Conservation (phyloP, 1,140 invertebrate genomes). For the Drosophila sucinea region DNA sequence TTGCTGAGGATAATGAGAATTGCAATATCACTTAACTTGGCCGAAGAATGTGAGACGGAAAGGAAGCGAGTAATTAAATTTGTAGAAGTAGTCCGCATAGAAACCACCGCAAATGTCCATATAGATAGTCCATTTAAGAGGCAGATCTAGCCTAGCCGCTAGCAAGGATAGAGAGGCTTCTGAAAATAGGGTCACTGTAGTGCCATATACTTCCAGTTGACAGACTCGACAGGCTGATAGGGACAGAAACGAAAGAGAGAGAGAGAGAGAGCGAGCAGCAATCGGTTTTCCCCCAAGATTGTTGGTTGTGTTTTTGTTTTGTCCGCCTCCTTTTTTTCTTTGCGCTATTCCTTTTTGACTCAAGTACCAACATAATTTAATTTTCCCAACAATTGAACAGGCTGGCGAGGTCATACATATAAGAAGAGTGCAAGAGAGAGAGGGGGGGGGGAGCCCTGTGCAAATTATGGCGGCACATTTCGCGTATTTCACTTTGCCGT, state of each 20-base stretch:
- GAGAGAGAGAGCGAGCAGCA: not conserved
- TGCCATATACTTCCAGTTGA: not conserved
- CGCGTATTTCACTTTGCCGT: not conserved
- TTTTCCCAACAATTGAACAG: slow-evolving; percentile 67
- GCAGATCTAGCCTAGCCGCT: not conserved
- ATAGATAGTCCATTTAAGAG: not conserved
- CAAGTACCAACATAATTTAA: slow-evolving; percentile 48
- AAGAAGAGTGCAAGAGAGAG: not conserved
- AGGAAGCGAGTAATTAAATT: not conserved
- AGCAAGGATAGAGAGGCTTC: not conserved
- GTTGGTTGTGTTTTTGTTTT: not conserved
- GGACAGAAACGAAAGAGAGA: not conserved
- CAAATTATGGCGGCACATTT: not conserved
- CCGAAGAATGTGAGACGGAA: not conserved
- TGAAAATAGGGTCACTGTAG: slow-evolving; percentile 5
- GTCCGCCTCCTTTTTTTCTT: not conserved
- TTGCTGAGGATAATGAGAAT: no score
- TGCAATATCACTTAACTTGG: no score
- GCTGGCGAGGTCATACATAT: slow-evolving; percentile 13
- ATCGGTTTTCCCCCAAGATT: not conserved
- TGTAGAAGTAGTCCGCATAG: not conserved
- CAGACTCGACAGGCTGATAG: not conserved
- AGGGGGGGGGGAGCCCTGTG: not conserved
- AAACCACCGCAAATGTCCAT: not conserved
- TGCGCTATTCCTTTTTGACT: slow-evolving; percentile 1